Evolutionary conservation across 1,140 invertebrate genomes (phyloP), one percentile per base, ranked within the genome.

Genomic region (Ceratina australensis): DNA sequence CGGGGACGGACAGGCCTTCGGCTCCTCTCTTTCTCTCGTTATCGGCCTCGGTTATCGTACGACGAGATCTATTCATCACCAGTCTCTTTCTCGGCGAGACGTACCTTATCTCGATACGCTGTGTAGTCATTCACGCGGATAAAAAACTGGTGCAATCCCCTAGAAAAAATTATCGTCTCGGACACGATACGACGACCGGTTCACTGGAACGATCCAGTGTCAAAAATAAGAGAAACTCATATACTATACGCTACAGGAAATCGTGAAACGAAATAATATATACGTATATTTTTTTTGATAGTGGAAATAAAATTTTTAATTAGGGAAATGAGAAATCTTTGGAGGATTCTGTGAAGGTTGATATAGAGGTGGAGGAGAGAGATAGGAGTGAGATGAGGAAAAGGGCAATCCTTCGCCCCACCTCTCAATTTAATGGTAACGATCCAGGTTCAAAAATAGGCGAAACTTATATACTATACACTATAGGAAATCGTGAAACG

Each of bases 371-470:
- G 76, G 42, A 59, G 26, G n/a, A n/a, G n/a, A n/a, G n/a, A n/a
- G n/a, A n/a, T n/a, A 60, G 57, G 54, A 69, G 28, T 73, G 56
- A 72, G 68, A 64, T 49, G 64, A 82, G 85, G 77, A 59, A 80
- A 72, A 78, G 71, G 71, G 61, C 50, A 59, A 61, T 64, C 72
- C 77, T n/a, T 67, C 26, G 26, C 79, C 64, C 79, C 64, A 69
- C 65, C 60, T 65, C 73, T 59, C 54, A 79, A 49, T 86, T 84
- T 90, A 91, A 91, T 91, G 87, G 86, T 90, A 15, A 16, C 42
- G 54, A 59, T 59, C 15, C 61, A 20, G 72, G 56, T 74, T 18
- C 49, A 7, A 16, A 33, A 33, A n/a, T n/a, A 10, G 16, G 24
- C 22, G 47, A 54, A 59, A 61, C n/a, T 49, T 15, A 15, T 49